A percentile compares a stretch with the other conserved stretches of the same genome.
Evolutionary conservation across 2,888 invertebrate species (phyloP).

Genomic region (Macaria liturata): DNA sequence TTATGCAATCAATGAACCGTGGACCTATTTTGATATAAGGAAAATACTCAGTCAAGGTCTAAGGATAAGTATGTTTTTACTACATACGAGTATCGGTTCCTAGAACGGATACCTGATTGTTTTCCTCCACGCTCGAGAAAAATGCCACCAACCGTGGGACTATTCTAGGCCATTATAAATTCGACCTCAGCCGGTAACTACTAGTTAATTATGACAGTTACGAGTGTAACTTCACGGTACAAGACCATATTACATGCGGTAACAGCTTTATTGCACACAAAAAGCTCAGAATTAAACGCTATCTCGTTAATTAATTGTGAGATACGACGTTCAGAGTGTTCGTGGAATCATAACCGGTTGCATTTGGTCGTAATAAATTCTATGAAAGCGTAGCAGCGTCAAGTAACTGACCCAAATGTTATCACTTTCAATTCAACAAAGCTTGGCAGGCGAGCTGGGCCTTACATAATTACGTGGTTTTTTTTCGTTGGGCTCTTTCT

Average conservation of each 20-base stretch:
- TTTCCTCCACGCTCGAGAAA: slow-evolving; percentile 32
- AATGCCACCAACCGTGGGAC: slow-evolving; percentile 30
- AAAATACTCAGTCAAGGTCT: too few relatives aligned
- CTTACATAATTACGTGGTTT: slow-evolving; percentile 49
- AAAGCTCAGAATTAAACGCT: slow-evolving; percentile 44
- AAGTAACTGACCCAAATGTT: slow-evolving; percentile 38
- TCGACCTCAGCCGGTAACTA: slow-evolving; percentile 32
- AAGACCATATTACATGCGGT: slow-evolving; percentile 32
- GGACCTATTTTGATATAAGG: too few relatives aligned
- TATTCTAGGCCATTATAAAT: slow-evolving; percentile 32
- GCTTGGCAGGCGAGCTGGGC: slow-evolving; percentile 44
- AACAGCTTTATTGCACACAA: slow-evolving; percentile 31
- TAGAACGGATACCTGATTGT: slow-evolving; percentile 37
- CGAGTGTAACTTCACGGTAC: slow-evolving; percentile 45
- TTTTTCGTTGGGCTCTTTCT: slow-evolving; percentile 57
- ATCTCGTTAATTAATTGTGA: slow-evolving; percentile 40
- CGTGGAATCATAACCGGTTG: slow-evolving; percentile 36
- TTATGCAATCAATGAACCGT: too few relatives aligned
- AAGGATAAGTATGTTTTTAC: too few relatives aligned
- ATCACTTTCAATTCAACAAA: slow-evolving; percentile 50
- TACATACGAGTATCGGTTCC: slow-evolving; percentile 20
- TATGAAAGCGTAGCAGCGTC: slow-evolving; percentile 35
- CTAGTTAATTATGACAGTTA: slow-evolving; percentile 40
- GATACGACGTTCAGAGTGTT: slow-evolving; percentile 39
- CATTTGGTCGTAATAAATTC: slow-evolving; percentile 41